Evolutionary conservation across 1,140 invertebrate species (phyloP).

Genomic region (Lepidotrigona ventralis): DNA sequence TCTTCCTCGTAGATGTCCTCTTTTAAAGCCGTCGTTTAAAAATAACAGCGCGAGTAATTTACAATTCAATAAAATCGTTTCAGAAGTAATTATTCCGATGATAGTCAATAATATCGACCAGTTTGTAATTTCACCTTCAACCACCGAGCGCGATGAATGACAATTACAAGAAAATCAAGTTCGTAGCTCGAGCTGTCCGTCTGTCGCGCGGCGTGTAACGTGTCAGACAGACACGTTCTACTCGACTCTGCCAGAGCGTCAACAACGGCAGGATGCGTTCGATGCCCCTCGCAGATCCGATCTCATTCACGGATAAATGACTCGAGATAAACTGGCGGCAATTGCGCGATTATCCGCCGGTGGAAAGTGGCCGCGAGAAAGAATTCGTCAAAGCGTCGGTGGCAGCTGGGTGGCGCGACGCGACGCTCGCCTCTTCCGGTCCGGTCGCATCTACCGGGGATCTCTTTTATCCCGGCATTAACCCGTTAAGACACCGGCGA

Average conservation of each 20-base stretch:
- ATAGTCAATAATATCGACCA: not conserved
- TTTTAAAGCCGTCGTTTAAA: no score
- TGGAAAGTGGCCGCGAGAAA: slow-evolving; percentile 42
- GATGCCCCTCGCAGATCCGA: slow-evolving; percentile 11
- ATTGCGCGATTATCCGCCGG: slow-evolving; percentile 49
- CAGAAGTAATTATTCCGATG: no score
- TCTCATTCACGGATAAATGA: slow-evolving; percentile 43
- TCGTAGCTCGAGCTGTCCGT: not conserved
- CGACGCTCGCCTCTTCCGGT: slow-evolving; percentile 32
- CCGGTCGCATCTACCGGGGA: slow-evolving; percentile 27
- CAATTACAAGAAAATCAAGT: not conserved
- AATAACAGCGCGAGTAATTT: no score
- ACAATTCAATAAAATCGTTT: no score
- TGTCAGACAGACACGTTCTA: not conserved
- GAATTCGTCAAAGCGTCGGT: slow-evolving; percentile 58
- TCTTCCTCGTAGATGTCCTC: not conserved
- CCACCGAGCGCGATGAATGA: not conserved
- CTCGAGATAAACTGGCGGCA: slow-evolving; percentile 42
- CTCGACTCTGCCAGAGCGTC: not conserved
- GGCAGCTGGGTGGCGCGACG: not conserved
- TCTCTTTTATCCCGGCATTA: slow-evolving; percentile 52
- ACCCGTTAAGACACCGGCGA: slow-evolving; percentile 58
- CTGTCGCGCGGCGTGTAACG: not conserved
- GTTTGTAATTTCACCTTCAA: not conserved
- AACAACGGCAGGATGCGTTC: not conserved